These are phyloP conservation scores for Drosophila hydei DNA, from an alignment of 1,140 invertebrate species.

Conservation along the genomic window DNA sequence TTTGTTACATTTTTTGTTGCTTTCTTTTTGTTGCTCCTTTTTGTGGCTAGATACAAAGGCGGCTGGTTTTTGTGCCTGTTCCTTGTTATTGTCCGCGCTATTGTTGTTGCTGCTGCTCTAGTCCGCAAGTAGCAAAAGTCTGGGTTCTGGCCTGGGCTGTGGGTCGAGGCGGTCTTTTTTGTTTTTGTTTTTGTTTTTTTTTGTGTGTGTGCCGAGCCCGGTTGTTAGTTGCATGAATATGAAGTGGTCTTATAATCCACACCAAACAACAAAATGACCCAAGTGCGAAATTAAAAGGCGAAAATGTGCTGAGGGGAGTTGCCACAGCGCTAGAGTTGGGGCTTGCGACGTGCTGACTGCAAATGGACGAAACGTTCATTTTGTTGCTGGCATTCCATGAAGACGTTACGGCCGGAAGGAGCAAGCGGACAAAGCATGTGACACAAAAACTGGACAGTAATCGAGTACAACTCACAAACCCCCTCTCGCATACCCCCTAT, in stretches of 20 bases:
- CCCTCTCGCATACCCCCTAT: too few relatives aligned
- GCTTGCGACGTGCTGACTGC: constrained; percentile 57
- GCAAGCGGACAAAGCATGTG: constrained; percentile 12
- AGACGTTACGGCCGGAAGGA: constrained; percentile 28
- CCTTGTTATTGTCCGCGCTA: constrained; percentile 34
- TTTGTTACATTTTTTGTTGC: constrained; percentile 26
- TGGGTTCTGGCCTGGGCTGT: constrained; percentile 25
- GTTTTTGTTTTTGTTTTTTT: too few relatives aligned
- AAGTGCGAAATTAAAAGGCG: constrained; percentile 82
- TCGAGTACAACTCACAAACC: too few relatives aligned
- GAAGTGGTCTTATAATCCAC: constrained; percentile 82
- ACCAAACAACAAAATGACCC: constrained; percentile 82
- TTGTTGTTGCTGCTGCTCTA: constrained; percentile 32
- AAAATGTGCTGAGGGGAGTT: constrained; percentile 64
- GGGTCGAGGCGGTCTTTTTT: background rate
- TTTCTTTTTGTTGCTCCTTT: constrained; percentile 38
- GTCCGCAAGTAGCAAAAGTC: constrained; percentile 50
- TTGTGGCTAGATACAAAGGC: constrained; percentile 80
- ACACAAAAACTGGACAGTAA: constrained; percentile 19
- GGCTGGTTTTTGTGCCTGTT: constrained; percentile 67
- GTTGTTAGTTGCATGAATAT: constrained; percentile 82
- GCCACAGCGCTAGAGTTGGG: background rate
- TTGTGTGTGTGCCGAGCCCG: constrained; percentile 28
- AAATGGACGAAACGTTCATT: constrained; percentile 57
- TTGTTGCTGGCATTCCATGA: constrained; percentile 40